Base-by-base conservation (phyloP, 64 coral and sea anemone genomes). In the Astreopora myriophthalma region DNA sequence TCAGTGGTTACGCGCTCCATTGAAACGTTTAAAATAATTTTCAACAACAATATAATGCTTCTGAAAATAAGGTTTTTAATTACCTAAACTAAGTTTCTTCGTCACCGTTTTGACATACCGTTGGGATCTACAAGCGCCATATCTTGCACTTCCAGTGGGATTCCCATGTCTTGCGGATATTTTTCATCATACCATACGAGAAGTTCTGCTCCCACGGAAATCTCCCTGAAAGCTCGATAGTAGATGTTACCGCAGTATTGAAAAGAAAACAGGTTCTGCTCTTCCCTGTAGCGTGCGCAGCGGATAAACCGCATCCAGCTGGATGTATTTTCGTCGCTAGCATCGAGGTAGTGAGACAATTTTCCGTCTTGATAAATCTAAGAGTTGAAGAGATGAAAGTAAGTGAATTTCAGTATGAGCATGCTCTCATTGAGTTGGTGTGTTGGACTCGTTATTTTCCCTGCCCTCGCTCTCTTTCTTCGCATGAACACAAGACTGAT, bases 251-350 rank as follows among this genome's bases (percentile, higher is more conserved):
- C 88, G 20, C 93, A 89, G 64, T 95, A 95, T 48, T 95, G 93
- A 73, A 95, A 95, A 3, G 88, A 82, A 17, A 89, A 89, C 5
- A 95, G 71, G 49, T 95, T 95, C 34, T 95, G 93, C 26, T 95
- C 93, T 31, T 91, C 93, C 26, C 88, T 80, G 26, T 91, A 85
- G 5, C 93, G 88, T 0, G 93, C 93, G 37, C 93, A 95, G 33
- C 88, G 93, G 30, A 95, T 95, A 9, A 95, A 95, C n/a, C 93
- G 66, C 93, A 95, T 95, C 93, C 93, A 95, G 51, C 93, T 95
- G 10, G 93, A 95, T 16, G 87, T 95, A 51, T 91, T 95, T 58
- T 95, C 93, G 73, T 95, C 93, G 42, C 88, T 90, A 3, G 87
- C 93, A 48, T 95, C 93, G 14, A 95, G 82, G 71, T 90, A 95